Base-by-base conservation (phyloP, 1,140 invertebrate genomes). In the Ostrea edulis region DNA sequence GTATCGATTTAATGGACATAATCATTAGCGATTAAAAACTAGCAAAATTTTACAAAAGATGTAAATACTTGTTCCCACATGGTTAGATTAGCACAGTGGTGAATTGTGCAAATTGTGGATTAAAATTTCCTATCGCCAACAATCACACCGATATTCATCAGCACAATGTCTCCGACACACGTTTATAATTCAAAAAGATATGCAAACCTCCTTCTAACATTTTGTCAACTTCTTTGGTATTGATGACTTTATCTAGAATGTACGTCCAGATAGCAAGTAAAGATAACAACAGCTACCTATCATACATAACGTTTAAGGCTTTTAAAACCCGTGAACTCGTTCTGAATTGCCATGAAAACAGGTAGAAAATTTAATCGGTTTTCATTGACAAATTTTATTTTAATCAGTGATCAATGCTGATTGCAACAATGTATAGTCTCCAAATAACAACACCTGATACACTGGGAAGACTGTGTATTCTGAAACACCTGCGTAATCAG, bases 361-460 rank as follows among this genome's bases (percentile, higher is more conserved):
- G 68, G 68, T 77, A 77, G 68, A 77, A 77, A 77, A 77, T 77
- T 35, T 77, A 77, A 44, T 77, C 35, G 68, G 68, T 77, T 77
- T 77, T 77, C 68, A 77, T 77, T 77, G 68, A 77, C 68, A 25
- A 77, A 77, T 77, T 77, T 77, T 77, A 77, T 77, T 77, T 77
- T 29, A 77, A 25, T 35, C 25, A 77, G 35, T 77, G 68, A 77
- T 77, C 68, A 35, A 29, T 77, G 25, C 68, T 77, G 68, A 77
- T 77, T 77, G 29, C 25, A 25, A 77, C 68, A 29, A 77, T 77
- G 14, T 77, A 77, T 35, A 77, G 68, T 77, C 68, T 77, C 68
- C 9, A 17, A 77, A 25, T 22, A 77, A 77, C 7, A 25, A 29
- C 25, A 77, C 68, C 55, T 29, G 68, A 77, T 77, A 77, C 8